Conservation (phyloP, 1,140 invertebrate species). For the Calliopsis andreniformis region DNA sequence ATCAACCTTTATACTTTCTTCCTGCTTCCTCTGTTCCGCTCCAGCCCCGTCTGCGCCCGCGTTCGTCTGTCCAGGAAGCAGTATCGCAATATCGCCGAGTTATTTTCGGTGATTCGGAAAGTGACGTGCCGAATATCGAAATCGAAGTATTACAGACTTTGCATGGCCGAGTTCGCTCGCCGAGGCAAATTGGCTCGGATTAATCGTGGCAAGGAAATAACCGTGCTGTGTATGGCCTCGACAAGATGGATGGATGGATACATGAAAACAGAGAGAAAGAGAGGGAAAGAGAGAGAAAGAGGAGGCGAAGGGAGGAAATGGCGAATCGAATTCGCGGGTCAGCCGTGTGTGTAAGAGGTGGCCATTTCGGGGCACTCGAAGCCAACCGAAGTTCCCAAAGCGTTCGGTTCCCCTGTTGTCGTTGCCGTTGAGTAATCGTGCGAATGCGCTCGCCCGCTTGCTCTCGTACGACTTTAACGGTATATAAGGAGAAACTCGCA, state of each 20-base stretch:
- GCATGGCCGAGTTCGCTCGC: not conserved
- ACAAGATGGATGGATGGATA: constrained; percentile 58
- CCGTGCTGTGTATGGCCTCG: constrained; percentile 12
- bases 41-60: too few species aligned
- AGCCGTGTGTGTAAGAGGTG: not conserved
- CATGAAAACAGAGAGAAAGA: constrained; percentile 29
- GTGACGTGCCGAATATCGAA: too few species aligned
- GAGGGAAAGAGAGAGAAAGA: constrained; percentile 51
- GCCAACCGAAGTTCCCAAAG: constrained; percentile 15
- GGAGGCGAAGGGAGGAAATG: not conserved
- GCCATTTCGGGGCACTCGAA: not conserved
- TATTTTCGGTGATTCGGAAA: too few species aligned
- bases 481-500: constrained; percentile 58
- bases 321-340: not conserved
- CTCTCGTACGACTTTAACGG: constrained; percentile 20
- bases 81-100: too few species aligned
- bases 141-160: too few species aligned
- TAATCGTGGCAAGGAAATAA: constrained; percentile 60
- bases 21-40: too few species aligned
- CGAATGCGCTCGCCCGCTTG: not conserved
- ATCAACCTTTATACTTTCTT: too few species aligned
- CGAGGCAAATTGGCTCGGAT: constrained; percentile 65
- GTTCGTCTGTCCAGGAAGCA: too few species aligned
- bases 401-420: constrained; percentile 5
- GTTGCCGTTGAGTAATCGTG: constrained; percentile 28